phyloP scores from a whole-genome alignment of 2,888 invertebrate species.

The Ophraella communa region DNA sequence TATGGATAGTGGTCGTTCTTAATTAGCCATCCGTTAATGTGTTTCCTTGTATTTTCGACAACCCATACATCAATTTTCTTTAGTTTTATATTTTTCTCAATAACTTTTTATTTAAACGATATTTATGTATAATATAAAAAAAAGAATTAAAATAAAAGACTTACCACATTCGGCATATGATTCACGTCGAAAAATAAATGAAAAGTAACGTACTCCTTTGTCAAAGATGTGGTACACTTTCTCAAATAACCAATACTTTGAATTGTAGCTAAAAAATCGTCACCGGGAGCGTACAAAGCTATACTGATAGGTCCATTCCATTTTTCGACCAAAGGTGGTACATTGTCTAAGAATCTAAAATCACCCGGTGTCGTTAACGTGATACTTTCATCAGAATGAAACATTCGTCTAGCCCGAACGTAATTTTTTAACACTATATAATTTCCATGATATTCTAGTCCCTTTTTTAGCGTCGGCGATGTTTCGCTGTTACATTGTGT shows the following conservation, averaged over 20 bases:
- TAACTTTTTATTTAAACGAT: no score
- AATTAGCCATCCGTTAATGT: no score
- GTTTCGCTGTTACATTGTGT: slow-evolving; percentile 28
- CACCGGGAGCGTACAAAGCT: slow-evolving; percentile 82
- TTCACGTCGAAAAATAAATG: slow-evolving; percentile 83
- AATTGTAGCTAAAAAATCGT: slow-evolving; percentile 75
- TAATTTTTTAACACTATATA: slow-evolving; percentile 87
- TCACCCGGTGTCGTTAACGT: slow-evolving; percentile 44
- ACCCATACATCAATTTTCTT: no score
- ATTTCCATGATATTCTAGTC: slow-evolving; percentile 39
- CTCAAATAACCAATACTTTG: slow-evolving; percentile 79
- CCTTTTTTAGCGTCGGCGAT: slow-evolving; percentile 7
- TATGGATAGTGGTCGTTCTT: no score
- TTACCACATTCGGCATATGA: slow-evolving; percentile 70
- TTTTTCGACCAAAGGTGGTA: slow-evolving; percentile 77
- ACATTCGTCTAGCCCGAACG: slow-evolving; percentile 62
- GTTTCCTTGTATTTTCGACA: no score
- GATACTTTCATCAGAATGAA: slow-evolving; percentile 40
- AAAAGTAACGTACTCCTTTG: slow-evolving; percentile 76
- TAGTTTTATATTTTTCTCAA: no score
- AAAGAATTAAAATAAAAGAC: slow-evolving; percentile 2
- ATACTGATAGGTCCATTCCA: slow-evolving; percentile 87
- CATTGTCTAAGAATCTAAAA: slow-evolving; percentile 81
- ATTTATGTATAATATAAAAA: no score
- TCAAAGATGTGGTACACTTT: slow-evolving; percentile 75